Evolutionary conservation across 1,140 invertebrate genomes (phyloP), one percentile per base, ranked within the genome.

Genomic region (Tetramorium parvispinum): DNA sequence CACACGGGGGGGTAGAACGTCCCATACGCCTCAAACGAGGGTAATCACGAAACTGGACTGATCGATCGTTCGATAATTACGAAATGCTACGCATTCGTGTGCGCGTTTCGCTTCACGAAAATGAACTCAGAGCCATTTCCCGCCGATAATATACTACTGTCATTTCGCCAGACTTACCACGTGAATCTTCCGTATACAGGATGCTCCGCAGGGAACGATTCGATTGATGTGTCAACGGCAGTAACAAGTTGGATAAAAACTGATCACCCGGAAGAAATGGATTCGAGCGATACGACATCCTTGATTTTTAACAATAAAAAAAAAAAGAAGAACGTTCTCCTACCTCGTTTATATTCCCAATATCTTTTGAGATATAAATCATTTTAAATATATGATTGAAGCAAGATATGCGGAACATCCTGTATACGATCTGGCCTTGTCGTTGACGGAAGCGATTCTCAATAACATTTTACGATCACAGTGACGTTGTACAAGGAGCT

Each of bases 1-100:
- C 92, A 91, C 91, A 91, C 91, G 8, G 32, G 92, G 92, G 90
- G 90, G 90, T 91, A 89, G 86, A 89, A 85, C 55, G 63, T 73
- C 53, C 11, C 37, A 37, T 73, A 53, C 32, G 57, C 40, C 71
- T 85, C 65, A 79, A 78, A 81, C 10, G 76, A 81, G 79, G 85
- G 51, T 46, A 79, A 79, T 21, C 59, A n/a, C 46, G 46, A 43
- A n/a, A 27, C 46, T 40, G n/a, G 40, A 49, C 13, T 77, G 53
- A 87, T 83, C 88, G 85, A 87, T 87, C 18, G 40, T 7, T 8
- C 55, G 46, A 73, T 75, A 32, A 55, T 70, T 55, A 49, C 32
- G 61, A 51, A 63, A 40, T 43, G 49, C 53, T 83, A 61, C 75
- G 76, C 68, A 83, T 89, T 71, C 61, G 65, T 76, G 24, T 86